phyloP scores from a whole-genome alignment of 2,888 invertebrate species.

The Caenorhabditis zanzibari region DNA sequence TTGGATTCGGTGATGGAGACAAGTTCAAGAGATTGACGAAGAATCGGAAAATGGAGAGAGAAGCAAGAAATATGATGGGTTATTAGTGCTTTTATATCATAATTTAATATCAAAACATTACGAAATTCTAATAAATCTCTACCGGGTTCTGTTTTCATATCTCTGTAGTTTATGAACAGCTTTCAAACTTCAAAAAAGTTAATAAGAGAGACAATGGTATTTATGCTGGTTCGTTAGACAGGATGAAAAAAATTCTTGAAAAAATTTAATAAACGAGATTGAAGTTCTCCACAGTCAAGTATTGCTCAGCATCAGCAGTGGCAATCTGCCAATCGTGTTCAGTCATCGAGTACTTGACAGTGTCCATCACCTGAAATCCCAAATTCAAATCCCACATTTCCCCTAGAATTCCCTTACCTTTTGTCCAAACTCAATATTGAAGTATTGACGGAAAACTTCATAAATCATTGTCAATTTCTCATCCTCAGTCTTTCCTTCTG shows the following conservation, averaged over 20 bases:
- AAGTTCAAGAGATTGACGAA: conserved; percentile 14
- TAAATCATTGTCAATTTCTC: conserved; percentile 43
- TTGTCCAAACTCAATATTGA: conserved; percentile 64
- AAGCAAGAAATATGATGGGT: neutral
- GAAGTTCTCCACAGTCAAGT: conserved; percentile 53
- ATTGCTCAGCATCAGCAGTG: conserved; percentile 56
- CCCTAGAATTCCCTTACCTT: conserved; percentile 15
- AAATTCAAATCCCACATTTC: neutral
- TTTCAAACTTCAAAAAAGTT: no score
- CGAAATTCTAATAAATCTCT: no score
- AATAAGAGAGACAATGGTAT: neutral
- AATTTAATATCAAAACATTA: neutral
- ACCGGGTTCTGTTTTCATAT: no score
- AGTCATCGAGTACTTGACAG: conserved; percentile 65
- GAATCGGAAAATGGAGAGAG: conserved; percentile 17
- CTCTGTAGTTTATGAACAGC: no score
- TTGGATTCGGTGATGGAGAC: conserved; percentile 32
- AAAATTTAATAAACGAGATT: conserved; percentile 46
- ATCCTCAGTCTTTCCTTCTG: conserved; percentile 39
- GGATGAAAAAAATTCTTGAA: neutral
- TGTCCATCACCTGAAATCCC: conserved; percentile 57
- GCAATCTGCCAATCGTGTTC: conserved; percentile 55
- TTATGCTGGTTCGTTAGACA: neutral
- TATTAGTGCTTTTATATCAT: neutral
- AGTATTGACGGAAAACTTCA: conserved; percentile 55